Percentiles rank a stretch among this genome's conserved stretches.
Evolutionary conservation across 2,888 invertebrate species (phyloP).

Genomic region (Yponomeuta sedellus): DNA sequence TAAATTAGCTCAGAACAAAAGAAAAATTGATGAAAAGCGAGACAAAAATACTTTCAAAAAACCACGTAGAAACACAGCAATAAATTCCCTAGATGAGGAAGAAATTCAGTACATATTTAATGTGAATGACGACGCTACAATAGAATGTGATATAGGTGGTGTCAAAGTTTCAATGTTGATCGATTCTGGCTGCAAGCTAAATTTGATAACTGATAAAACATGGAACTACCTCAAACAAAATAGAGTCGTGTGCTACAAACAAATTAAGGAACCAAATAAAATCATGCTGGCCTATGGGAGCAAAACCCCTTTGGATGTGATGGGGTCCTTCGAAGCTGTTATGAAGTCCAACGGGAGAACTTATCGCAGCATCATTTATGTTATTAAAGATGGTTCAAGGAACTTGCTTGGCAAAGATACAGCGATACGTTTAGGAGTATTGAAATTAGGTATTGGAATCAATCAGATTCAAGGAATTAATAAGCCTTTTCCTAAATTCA

Average conservation of each 20-base stretch:
- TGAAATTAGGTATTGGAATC: constrained; percentile 13
- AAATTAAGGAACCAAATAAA: constrained; percentile 16
- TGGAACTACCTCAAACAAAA: constrained; percentile 14
- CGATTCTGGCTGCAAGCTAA: constrained; percentile 25
- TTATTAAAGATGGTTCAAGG: constrained; percentile 4
- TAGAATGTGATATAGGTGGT: constrained; percentile 25
- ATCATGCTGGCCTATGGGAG: constrained; percentile 21
- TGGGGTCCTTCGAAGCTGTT: constrained; percentile 12
- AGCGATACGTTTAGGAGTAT: constrained; percentile 8
- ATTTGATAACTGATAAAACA: constrained; percentile 22
- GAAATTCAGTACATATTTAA: constrained; percentile 22
- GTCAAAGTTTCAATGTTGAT: constrained; percentile 26
- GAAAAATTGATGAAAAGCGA: background rate
- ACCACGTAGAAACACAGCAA: background rate
- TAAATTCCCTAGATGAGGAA: background rate
- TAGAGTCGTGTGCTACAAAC: constrained; percentile 3
- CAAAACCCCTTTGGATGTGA: constrained; percentile 13
- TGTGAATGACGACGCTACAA: constrained; percentile 21
- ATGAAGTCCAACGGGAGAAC: background rate
- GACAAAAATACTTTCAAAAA: constrained; percentile 1
- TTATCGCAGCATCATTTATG: background rate
- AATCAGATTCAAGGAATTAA: constrained; percentile 8
- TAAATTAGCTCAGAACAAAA: background rate
- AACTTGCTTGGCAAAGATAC: constrained; percentile 14
- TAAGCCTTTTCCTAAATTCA: background rate